Percentiles rank a stretch among this genome's conserved stretches.
These are phyloP conservation scores for Clarias magur DNA, from an alignment of 2,113 vertebrate species.

Conservation along the genomic window DNA sequence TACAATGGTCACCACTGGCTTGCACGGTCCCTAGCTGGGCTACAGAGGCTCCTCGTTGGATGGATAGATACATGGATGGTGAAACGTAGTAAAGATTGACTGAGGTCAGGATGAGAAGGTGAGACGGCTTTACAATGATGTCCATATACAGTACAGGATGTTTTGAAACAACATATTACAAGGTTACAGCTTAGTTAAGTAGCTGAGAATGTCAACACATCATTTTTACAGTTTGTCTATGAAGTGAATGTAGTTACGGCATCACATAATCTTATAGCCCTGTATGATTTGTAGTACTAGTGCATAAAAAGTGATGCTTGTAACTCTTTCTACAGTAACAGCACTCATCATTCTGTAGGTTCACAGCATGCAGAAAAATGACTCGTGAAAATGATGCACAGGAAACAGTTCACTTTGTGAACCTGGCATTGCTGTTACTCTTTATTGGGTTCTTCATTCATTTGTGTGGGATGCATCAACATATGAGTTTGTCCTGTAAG, in stretches of 20 bases:
- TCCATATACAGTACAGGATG: not conserved
- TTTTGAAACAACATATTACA: not conserved
- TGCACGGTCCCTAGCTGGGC: no score
- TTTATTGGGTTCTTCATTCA: not conserved
- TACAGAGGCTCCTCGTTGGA: no score
- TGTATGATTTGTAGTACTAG: not conserved
- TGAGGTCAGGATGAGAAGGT: not conserved
- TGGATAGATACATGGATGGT: no score
- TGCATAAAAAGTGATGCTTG: not conserved
- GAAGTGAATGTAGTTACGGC: not conserved
- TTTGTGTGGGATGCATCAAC: not conserved
- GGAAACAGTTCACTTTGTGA: not conserved
- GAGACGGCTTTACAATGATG: not conserved
- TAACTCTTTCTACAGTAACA: not conserved
- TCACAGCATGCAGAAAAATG: not conserved
- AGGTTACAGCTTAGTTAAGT: not conserved
- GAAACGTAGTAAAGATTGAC: no score
- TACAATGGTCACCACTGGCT: no score
- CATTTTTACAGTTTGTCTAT: not conserved
- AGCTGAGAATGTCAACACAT: not conserved
- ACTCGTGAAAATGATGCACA: not conserved
- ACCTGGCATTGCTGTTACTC: not conserved
- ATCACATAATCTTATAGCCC: not conserved
- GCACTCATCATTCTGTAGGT: not conserved
- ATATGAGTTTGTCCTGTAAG: not conserved